Conservation (phyloP, 2,888 invertebrate genomes). For the Polydrusus tereticollis region DNA sequence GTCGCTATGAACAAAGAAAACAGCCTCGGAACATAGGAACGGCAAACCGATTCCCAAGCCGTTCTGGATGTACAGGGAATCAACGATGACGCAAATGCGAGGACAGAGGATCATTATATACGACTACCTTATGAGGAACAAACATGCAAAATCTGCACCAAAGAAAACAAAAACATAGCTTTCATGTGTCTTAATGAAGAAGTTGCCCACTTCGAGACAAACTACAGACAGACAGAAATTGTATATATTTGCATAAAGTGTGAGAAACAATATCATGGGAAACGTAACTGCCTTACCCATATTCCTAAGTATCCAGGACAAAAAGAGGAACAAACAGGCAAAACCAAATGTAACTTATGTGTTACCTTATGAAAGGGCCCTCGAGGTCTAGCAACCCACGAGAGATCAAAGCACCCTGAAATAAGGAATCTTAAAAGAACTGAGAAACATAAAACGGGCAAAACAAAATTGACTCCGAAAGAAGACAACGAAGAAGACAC, state of each 20-base stretch:
- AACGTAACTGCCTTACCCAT: background rate
- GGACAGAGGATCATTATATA: background rate
- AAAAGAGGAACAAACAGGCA: background rate
- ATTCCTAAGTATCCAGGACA: background rate
- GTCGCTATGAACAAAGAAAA: too few species aligned
- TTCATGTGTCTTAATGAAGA: background rate
- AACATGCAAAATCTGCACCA: background rate
- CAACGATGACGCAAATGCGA: background rate
- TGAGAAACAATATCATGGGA: background rate
- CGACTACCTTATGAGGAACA: background rate
- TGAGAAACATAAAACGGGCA: too few species aligned
- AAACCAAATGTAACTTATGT: background rate
- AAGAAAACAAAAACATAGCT: background rate
- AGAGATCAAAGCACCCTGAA: background rate
- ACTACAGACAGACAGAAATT: background rate
- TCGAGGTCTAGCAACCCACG: constrained; percentile 13
- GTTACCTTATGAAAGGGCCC: background rate
- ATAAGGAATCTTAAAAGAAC: background rate
- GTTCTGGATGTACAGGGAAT: too few species aligned
- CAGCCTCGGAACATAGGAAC: too few species aligned
- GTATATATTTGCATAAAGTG: background rate
- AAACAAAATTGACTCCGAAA: background rate
- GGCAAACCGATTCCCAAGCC: too few species aligned
- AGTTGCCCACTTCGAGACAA: background rate
- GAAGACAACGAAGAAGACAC: background rate